A percentile compares a stretch with the other conserved stretches of the same genome.
These are phyloP conservation scores for Schizothorax lantsangensis DNA, from an alignment of 2,797 vertebrate species.

Conservation along the genomic window DNA sequence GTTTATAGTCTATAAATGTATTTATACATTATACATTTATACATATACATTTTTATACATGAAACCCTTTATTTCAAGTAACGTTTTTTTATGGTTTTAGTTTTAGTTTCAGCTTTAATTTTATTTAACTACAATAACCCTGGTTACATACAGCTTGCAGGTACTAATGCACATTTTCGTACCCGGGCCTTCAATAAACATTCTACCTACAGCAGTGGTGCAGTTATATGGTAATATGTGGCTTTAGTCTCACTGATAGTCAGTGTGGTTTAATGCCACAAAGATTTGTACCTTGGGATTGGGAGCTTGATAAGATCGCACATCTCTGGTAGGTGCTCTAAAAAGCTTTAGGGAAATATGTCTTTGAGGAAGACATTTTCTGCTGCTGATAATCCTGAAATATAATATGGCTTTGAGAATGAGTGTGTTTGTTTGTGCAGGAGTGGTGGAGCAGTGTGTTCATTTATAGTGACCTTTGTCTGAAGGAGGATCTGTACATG, in stretches of 20 bases:
- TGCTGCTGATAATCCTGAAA: constrained; percentile 2
- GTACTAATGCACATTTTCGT: background rate
- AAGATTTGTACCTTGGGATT: constrained; percentile 23
- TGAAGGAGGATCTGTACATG: constrained; percentile 30
- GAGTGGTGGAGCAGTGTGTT: constrained; percentile 30
- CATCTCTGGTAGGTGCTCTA: background rate
- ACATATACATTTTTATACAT: too few species aligned
- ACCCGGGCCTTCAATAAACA: constrained; percentile 11
- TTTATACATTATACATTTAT: background rate
- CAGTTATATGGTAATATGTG: constrained; percentile 10
- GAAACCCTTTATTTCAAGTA: too few species aligned
- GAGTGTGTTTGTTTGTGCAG: constrained; percentile 39
- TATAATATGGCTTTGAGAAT: constrained; percentile 36
- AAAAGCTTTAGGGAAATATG: background rate
- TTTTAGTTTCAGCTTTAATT: background rate
- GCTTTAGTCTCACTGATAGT: constrained; percentile 24
- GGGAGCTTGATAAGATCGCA: constrained; percentile 22
- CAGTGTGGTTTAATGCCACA: constrained; percentile 26
- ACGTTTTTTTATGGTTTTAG: background rate
- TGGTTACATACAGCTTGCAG: background rate
- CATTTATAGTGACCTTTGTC: constrained; percentile 52
- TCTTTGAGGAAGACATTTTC: constrained; percentile 29
- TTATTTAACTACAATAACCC: background rate
- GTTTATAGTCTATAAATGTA: background rate
- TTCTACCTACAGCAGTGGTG: background rate